Conservation (phyloP, 2,797 vertebrate genomes). For the Xyrichtys novacula region DNA sequence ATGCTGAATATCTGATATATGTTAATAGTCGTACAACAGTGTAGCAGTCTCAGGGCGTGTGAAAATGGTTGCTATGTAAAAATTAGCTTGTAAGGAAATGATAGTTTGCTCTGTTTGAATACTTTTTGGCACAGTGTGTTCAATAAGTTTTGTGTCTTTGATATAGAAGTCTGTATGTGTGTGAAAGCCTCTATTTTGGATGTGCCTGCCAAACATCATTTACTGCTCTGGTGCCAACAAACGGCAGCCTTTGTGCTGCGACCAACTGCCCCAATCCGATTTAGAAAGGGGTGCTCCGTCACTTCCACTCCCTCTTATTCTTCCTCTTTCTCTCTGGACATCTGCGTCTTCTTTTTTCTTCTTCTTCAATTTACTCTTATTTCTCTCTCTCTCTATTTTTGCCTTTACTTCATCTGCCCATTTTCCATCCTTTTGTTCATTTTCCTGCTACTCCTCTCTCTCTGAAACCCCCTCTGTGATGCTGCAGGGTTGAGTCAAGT, state of each 20-base stretch:
- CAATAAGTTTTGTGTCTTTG: constrained; percentile 16
- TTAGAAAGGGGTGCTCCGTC: constrained; percentile 48
- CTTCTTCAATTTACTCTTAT: neutral
- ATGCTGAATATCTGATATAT: no score
- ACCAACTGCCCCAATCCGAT: constrained; percentile 73
- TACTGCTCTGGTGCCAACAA: constrained; percentile 72
- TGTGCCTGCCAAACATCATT: constrained; percentile 76
- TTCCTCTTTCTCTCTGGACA: neutral
- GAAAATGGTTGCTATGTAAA: neutral
- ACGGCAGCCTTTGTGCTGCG: constrained; percentile 72
- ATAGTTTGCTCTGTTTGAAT: no score
- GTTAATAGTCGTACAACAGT: neutral
- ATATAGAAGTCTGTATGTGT: constrained; percentile 31
- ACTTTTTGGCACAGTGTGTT: neutral
- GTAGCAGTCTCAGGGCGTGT: neutral
- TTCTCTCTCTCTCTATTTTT: neutral
- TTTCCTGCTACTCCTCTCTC: neutral
- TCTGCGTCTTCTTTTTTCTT: neutral
- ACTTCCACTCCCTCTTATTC: constrained; percentile 18
- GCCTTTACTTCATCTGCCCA: constrained; percentile 20
- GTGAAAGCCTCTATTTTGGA: constrained; percentile 57
- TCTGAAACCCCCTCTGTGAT: constrained; percentile 32
- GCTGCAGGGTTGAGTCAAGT: constrained; percentile 45
- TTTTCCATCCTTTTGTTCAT: constrained; percentile 9
- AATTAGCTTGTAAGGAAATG: neutral